These are phyloP conservation scores for Nesoenas mayeri DNA, from an alignment of 2,113 vertebrate species.

Conservation along the genomic window DNA sequence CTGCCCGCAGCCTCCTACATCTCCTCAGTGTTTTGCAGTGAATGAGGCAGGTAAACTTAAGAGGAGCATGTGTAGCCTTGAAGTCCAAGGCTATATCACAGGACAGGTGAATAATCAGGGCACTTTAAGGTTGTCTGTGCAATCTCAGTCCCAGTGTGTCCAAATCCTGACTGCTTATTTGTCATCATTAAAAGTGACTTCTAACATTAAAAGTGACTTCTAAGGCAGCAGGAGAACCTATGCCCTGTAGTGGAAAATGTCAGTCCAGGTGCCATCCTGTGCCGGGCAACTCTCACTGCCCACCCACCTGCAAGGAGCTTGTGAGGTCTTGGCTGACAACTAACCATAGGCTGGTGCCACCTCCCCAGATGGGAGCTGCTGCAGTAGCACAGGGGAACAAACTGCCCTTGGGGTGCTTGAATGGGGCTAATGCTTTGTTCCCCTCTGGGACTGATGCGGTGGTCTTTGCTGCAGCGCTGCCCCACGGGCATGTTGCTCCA, in stretches of 20 bases:
- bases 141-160: neutral
- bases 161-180: neutral
- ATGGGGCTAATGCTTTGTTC: neutral
- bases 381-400: rapidly evolving
- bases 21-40: neutral
- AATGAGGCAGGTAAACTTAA: neutral
- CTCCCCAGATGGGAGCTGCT: neutral
- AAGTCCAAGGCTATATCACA: neutral
- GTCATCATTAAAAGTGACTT: neutral
- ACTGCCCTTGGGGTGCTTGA: rapidly evolving
- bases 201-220: neutral
- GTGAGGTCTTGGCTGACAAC: rapidly evolving
- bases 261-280: rapidly evolving
- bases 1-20: neutral
- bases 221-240: neutral
- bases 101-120: neutral
- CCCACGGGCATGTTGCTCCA: rapidly evolving
- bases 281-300: rapidly evolving
- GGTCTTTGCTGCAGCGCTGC: neutral
- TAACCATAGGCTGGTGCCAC: neutral
- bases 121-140: neutral
- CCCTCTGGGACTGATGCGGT: neutral
- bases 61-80: neutral
- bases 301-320: neutral
- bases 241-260: neutral